Conservation (phyloP, 2,797 vertebrate species). For the Myotis findleyi region DNA sequence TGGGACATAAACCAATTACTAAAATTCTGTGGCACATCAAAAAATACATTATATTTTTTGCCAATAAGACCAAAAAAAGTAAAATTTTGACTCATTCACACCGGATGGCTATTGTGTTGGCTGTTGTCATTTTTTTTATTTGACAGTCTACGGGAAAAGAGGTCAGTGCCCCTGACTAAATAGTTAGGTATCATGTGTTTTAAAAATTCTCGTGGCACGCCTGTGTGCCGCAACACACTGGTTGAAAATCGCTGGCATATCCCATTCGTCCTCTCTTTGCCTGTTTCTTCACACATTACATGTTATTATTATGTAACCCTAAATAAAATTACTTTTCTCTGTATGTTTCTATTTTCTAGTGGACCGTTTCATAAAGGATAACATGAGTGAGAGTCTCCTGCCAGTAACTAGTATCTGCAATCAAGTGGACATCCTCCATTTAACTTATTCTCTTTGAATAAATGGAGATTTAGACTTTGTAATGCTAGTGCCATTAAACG, state of each 20-base stretch:
- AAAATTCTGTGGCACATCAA: background rate
- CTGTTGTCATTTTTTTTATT: background rate
- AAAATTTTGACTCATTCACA: background rate
- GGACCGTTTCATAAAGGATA: slow-evolving; percentile 87
- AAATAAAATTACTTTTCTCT: background rate
- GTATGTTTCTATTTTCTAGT: slow-evolving; percentile 80
- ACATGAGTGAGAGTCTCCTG: slow-evolving; percentile 67
- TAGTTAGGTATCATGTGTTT: background rate
- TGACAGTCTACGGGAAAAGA: background rate
- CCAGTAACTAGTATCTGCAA: slow-evolving; percentile 75
- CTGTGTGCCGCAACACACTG: background rate
- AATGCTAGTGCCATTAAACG: slow-evolving; percentile 53
- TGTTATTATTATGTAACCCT: background rate
- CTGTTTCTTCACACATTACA: background rate
- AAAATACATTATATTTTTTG: background rate
- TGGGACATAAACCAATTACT: background rate
- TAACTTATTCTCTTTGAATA: slow-evolving; percentile 82
- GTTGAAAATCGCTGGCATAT: background rate
- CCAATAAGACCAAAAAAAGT: background rate
- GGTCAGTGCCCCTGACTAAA: background rate
- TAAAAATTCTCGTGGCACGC: background rate
- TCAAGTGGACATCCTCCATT: slow-evolving; percentile 62
- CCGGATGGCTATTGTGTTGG: background rate
- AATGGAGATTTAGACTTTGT: slow-evolving; percentile 78
- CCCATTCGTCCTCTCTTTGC: background rate